Conservation (phyloP, 2,797 vertebrate genomes). For the Ctenosaura bakeri region DNA sequence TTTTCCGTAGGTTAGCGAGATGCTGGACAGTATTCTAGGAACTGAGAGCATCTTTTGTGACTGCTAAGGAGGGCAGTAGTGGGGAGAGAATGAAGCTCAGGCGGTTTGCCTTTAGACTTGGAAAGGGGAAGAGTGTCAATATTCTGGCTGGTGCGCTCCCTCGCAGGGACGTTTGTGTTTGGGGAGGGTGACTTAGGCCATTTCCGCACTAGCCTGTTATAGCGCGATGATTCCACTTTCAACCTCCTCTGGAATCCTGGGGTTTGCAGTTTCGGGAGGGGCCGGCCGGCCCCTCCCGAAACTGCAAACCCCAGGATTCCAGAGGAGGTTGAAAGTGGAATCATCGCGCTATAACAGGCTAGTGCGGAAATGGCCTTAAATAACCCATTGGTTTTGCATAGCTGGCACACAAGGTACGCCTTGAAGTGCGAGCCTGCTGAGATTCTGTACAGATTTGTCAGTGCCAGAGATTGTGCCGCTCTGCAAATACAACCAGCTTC, state of each 20-base stretch:
- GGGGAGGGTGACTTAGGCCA: neutral
- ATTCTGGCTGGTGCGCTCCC: neutral
- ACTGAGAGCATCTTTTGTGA: slow-evolving; percentile 12
- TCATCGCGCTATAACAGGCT: too few species aligned
- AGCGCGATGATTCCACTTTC: too few species aligned
- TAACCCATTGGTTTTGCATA: neutral
- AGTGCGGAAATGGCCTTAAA: too few species aligned
- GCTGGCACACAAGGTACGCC: neutral
- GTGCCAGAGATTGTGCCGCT: slow-evolving; percentile 1
- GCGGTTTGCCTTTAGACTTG: neutral
- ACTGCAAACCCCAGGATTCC: too few species aligned
- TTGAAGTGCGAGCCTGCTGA: neutral
- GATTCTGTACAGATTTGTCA: neutral
- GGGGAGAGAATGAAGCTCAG: neutral
- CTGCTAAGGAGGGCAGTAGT: neutral
- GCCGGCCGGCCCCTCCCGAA: too few species aligned
- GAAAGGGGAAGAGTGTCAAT: neutral
- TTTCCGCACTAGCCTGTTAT: too few species aligned
- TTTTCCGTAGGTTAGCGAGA: neutral
- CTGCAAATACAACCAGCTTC: slow-evolving; percentile 48
- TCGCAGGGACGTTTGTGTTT: neutral
- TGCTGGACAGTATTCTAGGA: slow-evolving; percentile 15
- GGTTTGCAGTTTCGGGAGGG: too few species aligned
- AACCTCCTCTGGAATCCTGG: too few species aligned
- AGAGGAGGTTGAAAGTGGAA: too few species aligned